These are phyloP conservation scores for Luperina testacea DNA, from an alignment of 2,888 invertebrate species.

Conservation along the genomic window DNA sequence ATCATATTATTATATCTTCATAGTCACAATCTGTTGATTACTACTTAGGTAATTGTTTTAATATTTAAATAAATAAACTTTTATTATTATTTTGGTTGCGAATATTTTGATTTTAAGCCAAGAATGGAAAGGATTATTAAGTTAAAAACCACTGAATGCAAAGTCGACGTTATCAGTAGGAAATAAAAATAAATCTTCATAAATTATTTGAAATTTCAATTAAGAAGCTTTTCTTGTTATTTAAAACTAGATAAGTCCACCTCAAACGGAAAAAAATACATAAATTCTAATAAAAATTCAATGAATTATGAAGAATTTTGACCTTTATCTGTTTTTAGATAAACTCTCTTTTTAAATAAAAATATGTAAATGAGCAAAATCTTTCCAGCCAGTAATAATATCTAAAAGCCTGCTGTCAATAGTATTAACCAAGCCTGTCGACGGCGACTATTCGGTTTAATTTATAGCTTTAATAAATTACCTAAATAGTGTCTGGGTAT, in stretches of 20 bases:
- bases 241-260: neutral
- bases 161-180: neutral
- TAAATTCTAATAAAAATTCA: neutral
- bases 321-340: neutral
- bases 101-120: neutral
- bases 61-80: neutral
- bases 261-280: neutral
- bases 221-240: neutral
- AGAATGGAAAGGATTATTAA: neutral
- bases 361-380: too few species aligned
- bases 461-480: conserved; percentile 68
- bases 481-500: conserved; percentile 48
- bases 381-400: too few species aligned
- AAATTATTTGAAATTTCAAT: neutral
- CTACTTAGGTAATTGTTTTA: neutral
- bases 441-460: conserved; percentile 62
- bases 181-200: neutral
- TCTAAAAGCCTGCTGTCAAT: conserved; percentile 45
- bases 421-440: conserved; percentile 67
- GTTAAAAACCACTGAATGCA: neutral
- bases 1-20: conserved; percentile 21
- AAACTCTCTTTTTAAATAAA: neutral
- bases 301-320: neutral
- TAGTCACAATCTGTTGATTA: conserved; percentile 25
- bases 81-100: neutral